These are phyloP conservation scores for Patella vulgata DNA, from an alignment of 1,140 invertebrate species.

Conservation along the genomic window DNA sequence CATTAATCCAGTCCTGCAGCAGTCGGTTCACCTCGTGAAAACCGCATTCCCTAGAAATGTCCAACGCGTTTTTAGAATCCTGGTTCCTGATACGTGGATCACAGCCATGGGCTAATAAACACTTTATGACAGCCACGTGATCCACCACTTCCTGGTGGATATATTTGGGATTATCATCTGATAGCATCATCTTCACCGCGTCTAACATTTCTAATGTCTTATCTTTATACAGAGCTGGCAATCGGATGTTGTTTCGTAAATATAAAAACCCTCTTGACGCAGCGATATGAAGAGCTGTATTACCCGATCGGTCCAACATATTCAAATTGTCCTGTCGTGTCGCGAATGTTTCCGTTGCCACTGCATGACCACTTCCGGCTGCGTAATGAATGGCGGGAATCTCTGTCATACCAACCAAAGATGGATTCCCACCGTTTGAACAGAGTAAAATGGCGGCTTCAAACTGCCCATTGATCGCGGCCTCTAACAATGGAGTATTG, in stretches of 20 bases:
- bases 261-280: constrained; percentile 3
- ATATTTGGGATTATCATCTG: neutral
- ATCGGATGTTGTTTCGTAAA: neutral
- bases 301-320: neutral
- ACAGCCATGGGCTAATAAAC: too few species aligned
- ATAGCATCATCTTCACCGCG: neutral
- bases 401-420: too few species aligned
- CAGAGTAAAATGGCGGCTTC: neutral
- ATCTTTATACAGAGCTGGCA: constrained; percentile 7
- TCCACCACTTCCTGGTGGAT: neutral
- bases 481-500: neutral
- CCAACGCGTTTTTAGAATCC: too few species aligned
- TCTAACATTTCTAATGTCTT: neutral
- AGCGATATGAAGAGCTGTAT: constrained; percentile 13
- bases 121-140: neutral
- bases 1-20: too few species aligned
- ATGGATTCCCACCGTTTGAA: neutral
- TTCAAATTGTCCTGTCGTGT: neutral
- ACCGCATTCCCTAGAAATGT: too few species aligned
- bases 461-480: neutral
- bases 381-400: constrained; percentile 8
- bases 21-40: too few species aligned
- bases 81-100: too few species aligned
- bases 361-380: neutral
- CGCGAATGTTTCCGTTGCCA: neutral